Evolutionary conservation across 2,113 vertebrate species (phyloP).

Genomic region (Aegotheles bennettii): DNA sequence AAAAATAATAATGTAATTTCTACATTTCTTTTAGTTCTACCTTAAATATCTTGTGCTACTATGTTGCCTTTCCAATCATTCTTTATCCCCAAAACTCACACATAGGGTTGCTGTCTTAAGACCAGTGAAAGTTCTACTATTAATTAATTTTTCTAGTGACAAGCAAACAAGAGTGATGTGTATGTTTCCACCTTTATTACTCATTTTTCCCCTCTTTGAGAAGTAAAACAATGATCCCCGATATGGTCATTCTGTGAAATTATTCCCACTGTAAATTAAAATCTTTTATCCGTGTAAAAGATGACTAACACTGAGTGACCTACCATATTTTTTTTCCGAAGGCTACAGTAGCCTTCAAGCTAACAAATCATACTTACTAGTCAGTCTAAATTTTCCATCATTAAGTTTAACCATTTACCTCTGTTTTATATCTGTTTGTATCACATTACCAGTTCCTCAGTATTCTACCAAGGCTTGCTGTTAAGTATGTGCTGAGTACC

Average conservation of each 20-base stretch:
- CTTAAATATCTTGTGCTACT: not conserved
- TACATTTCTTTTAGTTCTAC: not conserved
- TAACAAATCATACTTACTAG: slow-evolving; percentile 42
- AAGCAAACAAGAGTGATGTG: slow-evolving; percentile 56
- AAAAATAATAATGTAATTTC: not conserved
- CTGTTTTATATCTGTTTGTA: not conserved
- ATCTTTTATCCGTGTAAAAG: not conserved
- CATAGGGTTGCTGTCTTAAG: not conserved
- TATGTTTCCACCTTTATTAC: slow-evolving; percentile 61
- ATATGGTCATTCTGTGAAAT: slow-evolving; percentile 42
- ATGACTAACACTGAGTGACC: slow-evolving; percentile 54
- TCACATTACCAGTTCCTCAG: not conserved
- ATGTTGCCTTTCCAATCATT: not conserved
- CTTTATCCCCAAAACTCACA: not conserved
- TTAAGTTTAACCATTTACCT: slow-evolving; percentile 21
- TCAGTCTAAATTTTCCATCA: slow-evolving; percentile 10
- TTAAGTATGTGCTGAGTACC: not conserved
- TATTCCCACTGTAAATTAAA: slow-evolving; percentile 52
- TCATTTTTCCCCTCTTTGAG: slow-evolving; percentile 42
- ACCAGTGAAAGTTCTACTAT: slow-evolving; percentile 10
- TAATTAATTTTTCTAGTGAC: slow-evolving; percentile 49
- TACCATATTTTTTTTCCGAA: not conserved
- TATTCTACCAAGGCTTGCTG: not conserved
- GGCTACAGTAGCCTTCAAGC: slow-evolving; percentile 7
- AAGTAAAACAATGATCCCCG: slow-evolving; percentile 28